Percentiles rank a stretch among this genome's conserved stretches.
Evolutionary conservation across 2,888 invertebrate genomes (phyloP).

Genomic region (Taphrorychus bicolor): DNA sequence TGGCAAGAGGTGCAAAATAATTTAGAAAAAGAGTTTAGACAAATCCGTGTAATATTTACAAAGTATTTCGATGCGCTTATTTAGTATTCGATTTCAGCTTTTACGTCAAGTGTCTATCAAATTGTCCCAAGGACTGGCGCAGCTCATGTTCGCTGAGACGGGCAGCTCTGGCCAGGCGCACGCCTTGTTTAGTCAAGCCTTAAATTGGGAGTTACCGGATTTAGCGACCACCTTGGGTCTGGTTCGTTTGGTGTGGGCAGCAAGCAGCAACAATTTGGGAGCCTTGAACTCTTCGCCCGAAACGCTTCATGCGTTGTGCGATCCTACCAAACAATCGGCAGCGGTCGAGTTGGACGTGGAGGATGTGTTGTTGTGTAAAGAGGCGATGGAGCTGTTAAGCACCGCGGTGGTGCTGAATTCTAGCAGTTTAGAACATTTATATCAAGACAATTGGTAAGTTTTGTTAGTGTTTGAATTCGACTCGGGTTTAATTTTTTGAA

Average conservation of each 20-base stretch:
- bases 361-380: constrained; percentile 70
- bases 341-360: constrained; percentile 59
- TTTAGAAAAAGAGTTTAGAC: no score
- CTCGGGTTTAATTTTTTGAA: not conserved
- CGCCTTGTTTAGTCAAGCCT: constrained; percentile 65
- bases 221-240: constrained; percentile 75
- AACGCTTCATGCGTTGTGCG: constrained; percentile 70
- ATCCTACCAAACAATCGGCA: constrained; percentile 68
- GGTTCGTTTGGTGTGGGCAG: constrained; percentile 80
- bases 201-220: constrained; percentile 76
- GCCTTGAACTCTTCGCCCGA: constrained; percentile 67
- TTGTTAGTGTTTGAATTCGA: not conserved
- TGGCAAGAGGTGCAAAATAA: no score
- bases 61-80: no score
- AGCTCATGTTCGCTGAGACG: constrained; percentile 62
- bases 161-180: constrained; percentile 55
- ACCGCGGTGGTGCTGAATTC: constrained; percentile 90
- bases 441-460: constrained; percentile 66
- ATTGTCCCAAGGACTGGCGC: constrained; percentile 81
- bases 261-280: constrained; percentile 72
- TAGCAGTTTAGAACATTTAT: constrained; percentile 81
- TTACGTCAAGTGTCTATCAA: constrained; percentile 84
- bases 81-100: constrained; percentile 52
- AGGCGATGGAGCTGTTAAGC: constrained; percentile 91
- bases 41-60: no score